These are phyloP conservation scores for Cerastis leucographa DNA, from an alignment of 2,888 invertebrate species.

Conservation along the genomic window DNA sequence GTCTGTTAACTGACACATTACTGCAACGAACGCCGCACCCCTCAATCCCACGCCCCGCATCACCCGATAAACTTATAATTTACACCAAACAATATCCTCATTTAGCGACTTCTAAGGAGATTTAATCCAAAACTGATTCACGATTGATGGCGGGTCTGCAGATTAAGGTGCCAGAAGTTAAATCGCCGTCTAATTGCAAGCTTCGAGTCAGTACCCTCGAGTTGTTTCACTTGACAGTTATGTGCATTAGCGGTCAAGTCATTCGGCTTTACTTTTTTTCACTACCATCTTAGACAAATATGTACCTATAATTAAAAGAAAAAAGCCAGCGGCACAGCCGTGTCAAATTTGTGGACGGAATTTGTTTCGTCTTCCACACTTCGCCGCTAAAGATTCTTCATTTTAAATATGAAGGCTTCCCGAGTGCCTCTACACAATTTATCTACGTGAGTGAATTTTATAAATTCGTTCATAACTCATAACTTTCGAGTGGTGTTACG, in stretches of 20 bases:
- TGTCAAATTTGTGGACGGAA: conserved; percentile 38
- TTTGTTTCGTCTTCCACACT: conserved; percentile 52
- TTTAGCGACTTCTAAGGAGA: conserved; percentile 37
- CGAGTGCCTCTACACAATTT: conserved; percentile 54
- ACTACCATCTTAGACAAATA: neutral
- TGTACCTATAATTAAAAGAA: conserved; percentile 30
- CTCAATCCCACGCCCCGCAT: neutral
- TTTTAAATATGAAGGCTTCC: conserved; percentile 53
- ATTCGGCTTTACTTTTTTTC: conserved; percentile 15
- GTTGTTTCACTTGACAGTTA: conserved; percentile 39
- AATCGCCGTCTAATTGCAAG: conserved; percentile 42
- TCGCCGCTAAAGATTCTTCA: conserved; percentile 36
- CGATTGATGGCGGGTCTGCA: conserved; percentile 30
- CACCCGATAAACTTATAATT: conserved; percentile 33
- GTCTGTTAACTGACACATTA: conserved; percentile 56
- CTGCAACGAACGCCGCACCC: conserved; percentile 40
- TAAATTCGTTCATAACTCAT: conserved; percentile 59
- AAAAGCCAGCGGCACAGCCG: conserved; percentile 7
- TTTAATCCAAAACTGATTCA: conserved; percentile 36
- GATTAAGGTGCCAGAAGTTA: conserved; percentile 41
- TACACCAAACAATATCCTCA: conserved; percentile 38
- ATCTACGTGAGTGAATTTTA: conserved; percentile 65
- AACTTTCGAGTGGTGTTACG: conserved; percentile 52
- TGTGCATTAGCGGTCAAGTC: conserved; percentile 24
- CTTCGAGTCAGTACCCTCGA: conserved; percentile 14